phyloP scores from a whole-genome alignment of 2,888 invertebrate species.

The Synergus japonicus region DNA sequence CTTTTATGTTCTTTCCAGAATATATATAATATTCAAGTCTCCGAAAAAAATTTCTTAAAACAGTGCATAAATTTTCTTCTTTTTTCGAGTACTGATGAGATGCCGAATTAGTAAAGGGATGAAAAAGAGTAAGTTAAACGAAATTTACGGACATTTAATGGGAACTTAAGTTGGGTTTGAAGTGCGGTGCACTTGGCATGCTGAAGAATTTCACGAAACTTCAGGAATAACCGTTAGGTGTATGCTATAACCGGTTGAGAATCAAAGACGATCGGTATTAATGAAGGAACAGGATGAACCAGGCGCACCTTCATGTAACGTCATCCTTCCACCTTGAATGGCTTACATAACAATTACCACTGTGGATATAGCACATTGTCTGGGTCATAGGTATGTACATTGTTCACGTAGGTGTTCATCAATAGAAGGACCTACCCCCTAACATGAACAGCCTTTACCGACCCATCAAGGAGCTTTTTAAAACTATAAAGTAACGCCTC shows the following conservation, averaged over 20 bases:
- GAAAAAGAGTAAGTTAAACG: neutral
- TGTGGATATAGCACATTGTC: conserved; percentile 49
- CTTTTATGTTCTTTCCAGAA: too few relatives aligned
- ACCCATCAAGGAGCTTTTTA: conserved; percentile 47
- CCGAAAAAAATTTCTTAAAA: too few relatives aligned
- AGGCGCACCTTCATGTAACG: conserved; percentile 69
- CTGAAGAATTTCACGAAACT: conserved; percentile 53
- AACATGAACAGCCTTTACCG: conserved; percentile 43
- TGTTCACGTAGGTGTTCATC: conserved; percentile 34
- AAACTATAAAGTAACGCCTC: conserved; percentile 41
- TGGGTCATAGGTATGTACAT: conserved; percentile 29
- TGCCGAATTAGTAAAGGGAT: neutral
- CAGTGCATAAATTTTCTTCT: neutral
- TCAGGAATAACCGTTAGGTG: conserved; percentile 55
- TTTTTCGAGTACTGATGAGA: neutral
- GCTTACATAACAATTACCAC: conserved; percentile 66
- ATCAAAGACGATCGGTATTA: conserved; percentile 58
- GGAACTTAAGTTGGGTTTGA: conserved; percentile 25
- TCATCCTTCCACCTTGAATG: conserved; percentile 69
- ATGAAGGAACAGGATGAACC: conserved; percentile 70
- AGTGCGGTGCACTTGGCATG: neutral
- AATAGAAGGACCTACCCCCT: conserved; percentile 17
- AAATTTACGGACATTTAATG: conserved; percentile 8
- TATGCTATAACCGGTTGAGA: conserved; percentile 46
- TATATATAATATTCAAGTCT: too few relatives aligned